Evolutionary conservation across 2,113 vertebrate species (phyloP).

Genomic region (Nibea albiflora): DNA sequence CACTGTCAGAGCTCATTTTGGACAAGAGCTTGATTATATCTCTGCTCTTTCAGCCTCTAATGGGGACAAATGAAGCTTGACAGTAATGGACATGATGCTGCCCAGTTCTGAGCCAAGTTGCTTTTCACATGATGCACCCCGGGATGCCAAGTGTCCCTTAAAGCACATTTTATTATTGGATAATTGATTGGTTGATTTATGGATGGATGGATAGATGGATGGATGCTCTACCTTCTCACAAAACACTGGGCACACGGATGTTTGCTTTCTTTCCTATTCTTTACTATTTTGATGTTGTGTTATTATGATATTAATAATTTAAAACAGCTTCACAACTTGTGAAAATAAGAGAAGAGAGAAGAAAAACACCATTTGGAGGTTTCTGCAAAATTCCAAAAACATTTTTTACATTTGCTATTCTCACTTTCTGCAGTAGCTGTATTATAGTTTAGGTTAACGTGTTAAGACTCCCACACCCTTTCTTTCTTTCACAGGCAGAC

Average conservation of each 20-base stretch:
- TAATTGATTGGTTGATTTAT: neutral
- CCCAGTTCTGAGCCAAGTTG: neutral
- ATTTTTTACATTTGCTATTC: neutral
- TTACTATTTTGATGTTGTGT: neutral
- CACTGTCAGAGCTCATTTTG: neutral
- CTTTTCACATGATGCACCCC: neutral
- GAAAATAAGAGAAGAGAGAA: neutral
- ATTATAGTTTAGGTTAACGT: neutral
- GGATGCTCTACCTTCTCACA: neutral
- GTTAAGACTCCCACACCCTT: neutral
- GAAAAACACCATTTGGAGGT: too few species aligned
- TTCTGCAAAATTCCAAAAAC: neutral
- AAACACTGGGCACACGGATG: neutral
- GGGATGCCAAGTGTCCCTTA: too few species aligned
- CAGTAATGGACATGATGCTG: neutral
- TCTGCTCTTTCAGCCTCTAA: slow-evolving; percentile 2
- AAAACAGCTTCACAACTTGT: neutral
- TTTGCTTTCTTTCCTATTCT: neutral
- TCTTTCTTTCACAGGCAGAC: too few species aligned
- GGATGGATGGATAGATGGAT: neutral
- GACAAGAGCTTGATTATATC: neutral
- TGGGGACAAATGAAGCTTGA: neutral
- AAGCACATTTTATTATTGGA: too few species aligned
- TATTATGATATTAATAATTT: neutral
- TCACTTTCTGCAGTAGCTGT: neutral